Evolutionary conservation across 2,797 vertebrate species (phyloP).

Genomic region (Labroides dimidiatus): DNA sequence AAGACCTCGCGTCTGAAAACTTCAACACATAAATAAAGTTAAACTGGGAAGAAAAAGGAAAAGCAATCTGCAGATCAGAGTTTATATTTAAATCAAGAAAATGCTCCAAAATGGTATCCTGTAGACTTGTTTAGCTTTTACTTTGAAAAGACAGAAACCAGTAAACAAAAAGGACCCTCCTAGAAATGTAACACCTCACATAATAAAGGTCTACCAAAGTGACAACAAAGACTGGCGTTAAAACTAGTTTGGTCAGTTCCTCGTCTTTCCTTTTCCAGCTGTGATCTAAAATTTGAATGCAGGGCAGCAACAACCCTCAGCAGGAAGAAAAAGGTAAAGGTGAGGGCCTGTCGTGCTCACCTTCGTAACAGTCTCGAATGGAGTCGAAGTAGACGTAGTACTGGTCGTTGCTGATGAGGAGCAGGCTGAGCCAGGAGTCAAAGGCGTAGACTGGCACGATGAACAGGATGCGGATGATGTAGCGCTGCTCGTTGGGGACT

Average conservation of each 20-base stretch:
- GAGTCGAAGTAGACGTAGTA: slow-evolving; percentile 97
- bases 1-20: slow-evolving; percentile 41
- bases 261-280: slow-evolving; percentile 12
- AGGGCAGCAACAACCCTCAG: background rate
- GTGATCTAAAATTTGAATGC: slow-evolving; percentile 4
- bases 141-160: background rate
- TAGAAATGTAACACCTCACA: slow-evolving; percentile 41
- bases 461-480: slow-evolving; percentile 96
- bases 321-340: background rate
- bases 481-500: slow-evolving; percentile 93
- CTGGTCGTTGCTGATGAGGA: slow-evolving; percentile 93
- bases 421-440: slow-evolving; percentile 97
- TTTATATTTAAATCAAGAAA: slow-evolving; percentile 17
- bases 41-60: no score
- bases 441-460: slow-evolving; percentile 95
- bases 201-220: slow-evolving; percentile 11
- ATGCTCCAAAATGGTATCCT: no score
- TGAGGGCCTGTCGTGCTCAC: slow-evolving; percentile 67
- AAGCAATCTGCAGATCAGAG: background rate
- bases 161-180: slow-evolving; percentile 1
- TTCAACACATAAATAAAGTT: slow-evolving; percentile 21
- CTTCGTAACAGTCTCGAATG: slow-evolving; percentile 96
- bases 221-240: slow-evolving; percentile 26
- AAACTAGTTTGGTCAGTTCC: slow-evolving; percentile 74
- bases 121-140: no score